These are phyloP conservation scores for Lampropteryx suffumata DNA, from an alignment of 2,888 invertebrate species.

Conservation along the genomic window DNA sequence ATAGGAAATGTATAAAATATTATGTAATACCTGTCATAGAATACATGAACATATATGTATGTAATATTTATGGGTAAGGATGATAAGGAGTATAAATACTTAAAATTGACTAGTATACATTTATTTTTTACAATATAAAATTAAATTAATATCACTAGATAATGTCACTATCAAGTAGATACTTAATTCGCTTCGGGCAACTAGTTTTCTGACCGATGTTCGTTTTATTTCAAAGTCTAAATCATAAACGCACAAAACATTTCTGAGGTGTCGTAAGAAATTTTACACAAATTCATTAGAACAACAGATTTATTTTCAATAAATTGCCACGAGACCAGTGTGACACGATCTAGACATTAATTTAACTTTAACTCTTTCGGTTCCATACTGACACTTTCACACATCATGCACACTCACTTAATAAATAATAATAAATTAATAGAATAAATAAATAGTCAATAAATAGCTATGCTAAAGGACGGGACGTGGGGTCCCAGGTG, in stretches of 20 bases:
- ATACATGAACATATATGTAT: slow-evolving; percentile 44
- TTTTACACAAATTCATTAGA: slow-evolving; percentile 72
- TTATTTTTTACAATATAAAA: slow-evolving; percentile 65
- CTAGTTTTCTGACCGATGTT: slow-evolving; percentile 76
- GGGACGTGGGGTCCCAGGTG: slow-evolving; percentile 74
- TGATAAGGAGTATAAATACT: slow-evolving; percentile 61
- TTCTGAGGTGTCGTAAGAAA: slow-evolving; percentile 71
- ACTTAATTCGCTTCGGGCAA: slow-evolving; percentile 45
- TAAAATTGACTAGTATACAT: slow-evolving; percentile 75
- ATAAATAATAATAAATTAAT: slow-evolving; percentile 84
- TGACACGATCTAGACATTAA: slow-evolving; percentile 84
- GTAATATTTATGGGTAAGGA: slow-evolving; percentile 57
- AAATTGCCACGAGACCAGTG: slow-evolving; percentile 82
- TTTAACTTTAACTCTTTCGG: slow-evolving; percentile 76
- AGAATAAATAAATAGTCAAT: slow-evolving; percentile 83
- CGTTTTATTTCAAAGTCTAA: slow-evolving; percentile 40
- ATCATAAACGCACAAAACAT: slow-evolving; percentile 69
- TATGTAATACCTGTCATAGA: slow-evolving; percentile 47
- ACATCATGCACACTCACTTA: slow-evolving; percentile 81
- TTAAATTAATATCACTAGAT: slow-evolving; percentile 81
- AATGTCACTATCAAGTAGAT: slow-evolving; percentile 68
- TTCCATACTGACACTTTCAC: slow-evolving; percentile 77
- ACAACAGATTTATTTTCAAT: slow-evolving; percentile 83
- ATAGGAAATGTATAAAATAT: slow-evolving; percentile 48
- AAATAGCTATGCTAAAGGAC: slow-evolving; percentile 82